Conservation (phyloP, 2,888 invertebrate genomes). For the Capitulum mitella region DNA sequence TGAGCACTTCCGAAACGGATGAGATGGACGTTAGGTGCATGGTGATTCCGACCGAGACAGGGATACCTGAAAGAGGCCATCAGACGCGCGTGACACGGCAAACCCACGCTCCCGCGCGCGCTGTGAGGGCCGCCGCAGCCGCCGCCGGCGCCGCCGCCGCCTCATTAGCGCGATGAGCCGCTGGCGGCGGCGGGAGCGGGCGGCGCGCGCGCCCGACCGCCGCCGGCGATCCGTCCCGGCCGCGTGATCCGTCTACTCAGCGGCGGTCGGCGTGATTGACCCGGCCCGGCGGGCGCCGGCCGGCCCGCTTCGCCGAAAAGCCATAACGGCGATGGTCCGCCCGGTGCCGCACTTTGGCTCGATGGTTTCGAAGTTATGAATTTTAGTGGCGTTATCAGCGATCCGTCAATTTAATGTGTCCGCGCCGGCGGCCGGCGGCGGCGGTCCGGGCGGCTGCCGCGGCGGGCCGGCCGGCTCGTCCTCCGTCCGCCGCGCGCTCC, state of each 20-base stretch:
- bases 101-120: background rate
- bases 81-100: slow-evolving; percentile 24
- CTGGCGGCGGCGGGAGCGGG: background rate
- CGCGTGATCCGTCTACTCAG: background rate
- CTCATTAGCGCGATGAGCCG: background rate
- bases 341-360: background rate
- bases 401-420: background rate
- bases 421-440: background rate
- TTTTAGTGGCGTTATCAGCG: background rate
- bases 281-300: background rate
- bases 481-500: too few relatives aligned
- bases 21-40: slow-evolving; percentile 98
- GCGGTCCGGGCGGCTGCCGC: background rate
- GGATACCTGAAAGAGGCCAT: slow-evolving; percentile 73
- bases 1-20: slow-evolving; percentile 96
- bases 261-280: background rate
- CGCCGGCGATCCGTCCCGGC: background rate
- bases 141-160: background rate
- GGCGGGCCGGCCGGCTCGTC: too few relatives aligned
- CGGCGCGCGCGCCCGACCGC: background rate
- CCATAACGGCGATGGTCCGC: background rate
- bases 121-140: background rate
- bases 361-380: background rate
- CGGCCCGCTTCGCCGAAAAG: background rate
- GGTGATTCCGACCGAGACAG: slow-evolving; percentile 95